Conservation (phyloP, 2,888 invertebrate species). For the Caenorhabditis angaria region DNA sequence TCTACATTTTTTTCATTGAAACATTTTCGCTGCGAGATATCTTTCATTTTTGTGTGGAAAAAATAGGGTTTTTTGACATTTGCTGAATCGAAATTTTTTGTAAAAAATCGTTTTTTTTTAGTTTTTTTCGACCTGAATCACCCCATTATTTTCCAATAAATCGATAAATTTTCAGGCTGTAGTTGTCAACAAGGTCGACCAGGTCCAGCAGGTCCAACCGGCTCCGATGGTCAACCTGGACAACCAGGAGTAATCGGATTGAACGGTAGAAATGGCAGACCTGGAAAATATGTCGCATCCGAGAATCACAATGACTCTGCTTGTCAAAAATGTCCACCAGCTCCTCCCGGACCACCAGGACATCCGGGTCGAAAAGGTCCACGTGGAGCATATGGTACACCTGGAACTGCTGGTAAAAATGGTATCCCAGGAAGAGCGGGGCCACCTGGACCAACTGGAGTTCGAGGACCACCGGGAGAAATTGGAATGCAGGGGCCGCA, state of each 20-base stretch:
- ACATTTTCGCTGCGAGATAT: too few relatives aligned
- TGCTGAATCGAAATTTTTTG: too few relatives aligned
- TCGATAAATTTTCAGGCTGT: slow-evolving; percentile 44
- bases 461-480: slow-evolving; percentile 57
- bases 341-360: slow-evolving; percentile 59
- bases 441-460: slow-evolving; percentile 60
- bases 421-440: slow-evolving; percentile 53
- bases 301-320: slow-evolving; percentile 41
- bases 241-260: slow-evolving; percentile 48
- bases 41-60: too few relatives aligned
- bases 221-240: slow-evolving; percentile 48
- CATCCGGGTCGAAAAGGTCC: slow-evolving; percentile 58
- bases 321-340: slow-evolving; percentile 60
- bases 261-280: slow-evolving; percentile 57
- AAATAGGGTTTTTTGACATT: too few relatives aligned
- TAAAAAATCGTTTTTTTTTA: too few relatives aligned
- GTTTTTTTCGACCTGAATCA: too few relatives aligned
- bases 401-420: slow-evolving; percentile 46
- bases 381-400: slow-evolving; percentile 47
- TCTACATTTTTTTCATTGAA: too few relatives aligned
- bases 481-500: slow-evolving; percentile 55
- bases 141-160: too few relatives aligned
- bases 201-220: slow-evolving; percentile 50
- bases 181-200: slow-evolving; percentile 61
- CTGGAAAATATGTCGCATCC: slow-evolving; percentile 52